A percentile compares a stretch with the other conserved stretches of the same genome.
These are phyloP conservation scores for Salminus brasiliensis DNA, from an alignment of 2,113 vertebrate genomes.

Conservation along the genomic window DNA sequence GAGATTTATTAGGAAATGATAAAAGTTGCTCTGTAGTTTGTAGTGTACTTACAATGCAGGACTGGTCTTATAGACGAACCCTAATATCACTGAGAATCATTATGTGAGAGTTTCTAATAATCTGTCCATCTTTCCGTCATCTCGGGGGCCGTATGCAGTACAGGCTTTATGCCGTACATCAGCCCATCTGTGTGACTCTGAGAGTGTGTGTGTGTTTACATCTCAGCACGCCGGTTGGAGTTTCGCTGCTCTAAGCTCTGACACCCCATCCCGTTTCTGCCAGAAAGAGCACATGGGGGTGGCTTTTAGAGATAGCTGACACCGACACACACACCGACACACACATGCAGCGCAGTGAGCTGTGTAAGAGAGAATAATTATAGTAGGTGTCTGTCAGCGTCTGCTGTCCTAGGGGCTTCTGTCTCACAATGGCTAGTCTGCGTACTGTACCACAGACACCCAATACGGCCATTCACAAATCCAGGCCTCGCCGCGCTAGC, in stretches of 20 bases:
- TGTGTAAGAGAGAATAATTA: slow-evolving; percentile 28
- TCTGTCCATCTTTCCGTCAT: too few relatives aligned
- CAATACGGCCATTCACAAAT: slow-evolving; percentile 9
- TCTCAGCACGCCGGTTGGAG: not conserved
- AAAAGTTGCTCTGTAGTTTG: too few relatives aligned
- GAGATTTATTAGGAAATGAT: too few relatives aligned
- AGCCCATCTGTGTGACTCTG: too few relatives aligned
- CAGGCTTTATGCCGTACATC: too few relatives aligned
- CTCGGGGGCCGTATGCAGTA: too few relatives aligned
- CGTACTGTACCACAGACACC: slow-evolving; percentile 68
- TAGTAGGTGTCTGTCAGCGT: slow-evolving; percentile 50
- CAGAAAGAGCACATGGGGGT: slow-evolving; percentile 45
- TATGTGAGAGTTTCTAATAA: too few relatives aligned
- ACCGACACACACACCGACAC: slow-evolving; percentile 49
- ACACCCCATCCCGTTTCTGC: slow-evolving; percentile 40
- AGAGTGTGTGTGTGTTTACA: not conserved
- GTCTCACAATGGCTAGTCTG: slow-evolving; percentile 57
- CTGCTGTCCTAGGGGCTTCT: slow-evolving; percentile 64
- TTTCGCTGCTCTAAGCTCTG: slow-evolving; percentile 41
- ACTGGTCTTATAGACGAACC: too few relatives aligned
- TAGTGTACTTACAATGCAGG: too few relatives aligned
- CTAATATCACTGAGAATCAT: too few relatives aligned
- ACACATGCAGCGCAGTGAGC: not conserved
- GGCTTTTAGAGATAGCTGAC: slow-evolving; percentile 67
- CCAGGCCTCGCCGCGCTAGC: too few relatives aligned